phyloP scores from a whole-genome alignment of 2,113 vertebrate genomes.

The Catharus fuscescens region DNA sequence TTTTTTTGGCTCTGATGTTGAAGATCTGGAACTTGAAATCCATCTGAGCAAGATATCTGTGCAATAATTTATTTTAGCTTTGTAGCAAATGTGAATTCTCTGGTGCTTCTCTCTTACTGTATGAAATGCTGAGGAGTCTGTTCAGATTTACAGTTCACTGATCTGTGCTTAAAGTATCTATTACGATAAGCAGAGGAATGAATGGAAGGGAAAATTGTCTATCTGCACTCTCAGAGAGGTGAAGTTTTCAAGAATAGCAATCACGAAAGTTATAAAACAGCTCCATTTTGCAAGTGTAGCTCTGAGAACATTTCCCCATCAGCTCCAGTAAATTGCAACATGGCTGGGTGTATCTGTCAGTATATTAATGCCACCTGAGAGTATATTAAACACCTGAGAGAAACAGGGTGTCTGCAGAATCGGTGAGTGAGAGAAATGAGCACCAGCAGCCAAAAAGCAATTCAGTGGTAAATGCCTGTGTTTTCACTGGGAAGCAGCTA shows the following conservation, averaged over 20 bases:
- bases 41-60: not conserved
- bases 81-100: not conserved
- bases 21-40: not conserved
- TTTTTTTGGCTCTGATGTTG: not conserved
- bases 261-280: not conserved
- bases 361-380: not conserved
- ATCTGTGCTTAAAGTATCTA: not conserved
- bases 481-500: not conserved
- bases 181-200: not conserved
- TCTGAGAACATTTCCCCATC: not conserved
- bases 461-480: not conserved
- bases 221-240: not conserved
- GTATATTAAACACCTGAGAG: not conserved
- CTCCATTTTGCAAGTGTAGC: not conserved
- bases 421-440: not conserved
- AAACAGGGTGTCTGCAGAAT: not conserved
- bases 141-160: slow-evolving; percentile 10
- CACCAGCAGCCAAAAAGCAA: not conserved
- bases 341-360: not conserved
- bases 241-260: not conserved
- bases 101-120: not conserved
- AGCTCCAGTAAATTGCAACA: not conserved
- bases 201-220: slow-evolving; percentile 21
- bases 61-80: not conserved
- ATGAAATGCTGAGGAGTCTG: not conserved